Base-by-base conservation (phyloP, 2,113 vertebrate species). In the Leptobrachium leishanense region DNA sequence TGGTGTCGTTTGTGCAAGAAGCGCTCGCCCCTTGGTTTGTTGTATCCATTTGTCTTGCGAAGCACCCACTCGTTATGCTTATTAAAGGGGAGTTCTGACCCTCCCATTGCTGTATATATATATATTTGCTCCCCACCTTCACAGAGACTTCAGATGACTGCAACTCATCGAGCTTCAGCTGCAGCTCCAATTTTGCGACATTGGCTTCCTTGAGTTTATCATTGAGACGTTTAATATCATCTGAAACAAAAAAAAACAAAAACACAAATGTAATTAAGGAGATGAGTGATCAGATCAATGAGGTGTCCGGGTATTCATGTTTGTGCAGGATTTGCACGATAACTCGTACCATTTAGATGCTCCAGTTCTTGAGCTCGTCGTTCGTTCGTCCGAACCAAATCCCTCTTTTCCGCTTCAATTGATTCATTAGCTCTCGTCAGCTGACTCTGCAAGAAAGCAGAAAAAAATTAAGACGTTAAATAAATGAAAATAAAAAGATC, bases 71-170 rank as follows among this genome's bases (percentile, higher is more conserved):
- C 20, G 20, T 31, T 31, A 31, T 31, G 20, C 20, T 31, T 31
- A 31, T 31, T 31, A 31, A 31, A 31, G 20, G 20, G 20, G 20
- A 31, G 20, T 31, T 31, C 20, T 31, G 20, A 0, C 20, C 20
- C 20, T 31, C 20, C 20, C 20, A 31, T 31, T 31, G 20, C 20
- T 31, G 20, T 31, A 1, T 31, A 31, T 31, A 1, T 31, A 31
- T 31, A 31, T 31, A 31, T 31, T 31, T 31, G 20, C 20, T 31
- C 66, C 66, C 31, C 72, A 95, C 98, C 90, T 97, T 98, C 76
- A 98, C 91, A 44, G 95, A 95, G 81, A 98, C 92, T 88, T 97
- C 96, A 59, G 95, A 95, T n/a, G 95, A 90, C 85, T 98, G 95
- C 71, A 97, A 93, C n/a, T 98, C 95, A 87, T 98, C 96, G 64